Conservation (phyloP, 2,888 invertebrate genomes). For the Pollenia labialis region DNA sequence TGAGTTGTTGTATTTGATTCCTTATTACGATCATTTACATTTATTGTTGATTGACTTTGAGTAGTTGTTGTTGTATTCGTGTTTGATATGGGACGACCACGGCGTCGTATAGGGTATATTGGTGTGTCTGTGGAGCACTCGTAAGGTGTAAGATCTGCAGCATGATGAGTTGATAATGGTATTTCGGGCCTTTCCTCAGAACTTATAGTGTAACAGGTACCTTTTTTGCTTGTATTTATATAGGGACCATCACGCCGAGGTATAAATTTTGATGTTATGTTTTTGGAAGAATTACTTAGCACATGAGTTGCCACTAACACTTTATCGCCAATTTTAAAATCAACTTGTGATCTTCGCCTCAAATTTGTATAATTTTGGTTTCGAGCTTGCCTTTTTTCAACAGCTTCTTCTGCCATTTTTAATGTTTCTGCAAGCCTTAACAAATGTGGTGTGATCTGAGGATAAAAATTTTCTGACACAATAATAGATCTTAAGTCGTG, state of each 20-base stretch:
- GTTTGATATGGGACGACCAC: neutral
- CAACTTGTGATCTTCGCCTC: neutral
- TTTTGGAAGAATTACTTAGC: constrained; percentile 6
- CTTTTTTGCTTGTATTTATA: neutral
- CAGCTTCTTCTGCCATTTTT: neutral
- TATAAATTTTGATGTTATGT: neutral
- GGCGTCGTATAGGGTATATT: too few relatives aligned
- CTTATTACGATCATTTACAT: neutral
- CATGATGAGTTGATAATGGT: neutral
- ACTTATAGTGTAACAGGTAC: neutral
- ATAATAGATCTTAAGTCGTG: too few relatives aligned
- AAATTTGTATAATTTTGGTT: constrained; percentile 10
- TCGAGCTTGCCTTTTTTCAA: constrained; percentile 2
- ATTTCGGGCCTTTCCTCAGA: neutral
- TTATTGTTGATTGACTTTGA: neutral
- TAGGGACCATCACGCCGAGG: neutral
- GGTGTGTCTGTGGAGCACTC: neutral
- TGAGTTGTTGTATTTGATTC: too few relatives aligned
- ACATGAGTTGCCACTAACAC: constrained; percentile 6
- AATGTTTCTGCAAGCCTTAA: neutral
- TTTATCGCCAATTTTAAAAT: constrained; percentile 14
- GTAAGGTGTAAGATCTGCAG: neutral
- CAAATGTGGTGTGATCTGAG: neutral
- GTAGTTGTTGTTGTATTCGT: neutral
- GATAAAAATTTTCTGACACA: too few relatives aligned